Evolutionary conservation across 2,113 vertebrate species (phyloP).

Genomic region (Dicentrarchus labrax): DNA sequence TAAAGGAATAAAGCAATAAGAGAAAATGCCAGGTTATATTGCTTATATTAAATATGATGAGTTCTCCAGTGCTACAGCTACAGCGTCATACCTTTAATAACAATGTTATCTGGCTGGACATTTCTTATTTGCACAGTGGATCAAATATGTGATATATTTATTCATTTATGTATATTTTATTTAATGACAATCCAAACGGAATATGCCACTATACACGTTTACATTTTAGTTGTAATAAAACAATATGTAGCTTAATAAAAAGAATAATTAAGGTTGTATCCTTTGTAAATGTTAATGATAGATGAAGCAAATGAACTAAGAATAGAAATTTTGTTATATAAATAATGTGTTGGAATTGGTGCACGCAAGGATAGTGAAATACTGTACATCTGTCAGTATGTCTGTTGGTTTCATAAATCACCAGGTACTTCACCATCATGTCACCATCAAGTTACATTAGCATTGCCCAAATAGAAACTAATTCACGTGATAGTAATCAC

Average conservation of each 20-base stretch:
- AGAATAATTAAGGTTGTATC: not conserved
- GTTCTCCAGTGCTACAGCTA: not conserved
- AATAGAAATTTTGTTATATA: too few relatives aligned
- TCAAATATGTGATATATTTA: not conserved
- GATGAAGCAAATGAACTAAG: too few relatives aligned
- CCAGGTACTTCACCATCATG: not conserved
- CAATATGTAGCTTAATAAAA: not conserved
- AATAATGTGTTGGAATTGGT: not conserved
- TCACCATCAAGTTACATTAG: not conserved
- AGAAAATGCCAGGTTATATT: not conserved
- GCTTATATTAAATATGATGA: slow-evolving; percentile 14
- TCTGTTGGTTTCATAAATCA: not conserved
- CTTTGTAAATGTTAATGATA: too few relatives aligned
- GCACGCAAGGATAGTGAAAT: not conserved
- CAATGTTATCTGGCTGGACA: not conserved
- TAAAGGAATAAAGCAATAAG: not conserved
- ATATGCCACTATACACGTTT: too few relatives aligned
- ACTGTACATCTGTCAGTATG: not conserved
- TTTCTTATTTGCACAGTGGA: not conserved
- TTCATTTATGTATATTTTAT: not conserved
- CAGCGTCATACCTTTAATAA: not conserved
- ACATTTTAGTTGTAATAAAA: too few relatives aligned
- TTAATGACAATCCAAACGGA: not conserved
- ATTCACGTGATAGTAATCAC: not conserved
- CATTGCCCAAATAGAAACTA: not conserved